Evolutionary conservation across 2,113 vertebrate genomes (phyloP).

Genomic region (Microcebus lehilahytsara): DNA sequence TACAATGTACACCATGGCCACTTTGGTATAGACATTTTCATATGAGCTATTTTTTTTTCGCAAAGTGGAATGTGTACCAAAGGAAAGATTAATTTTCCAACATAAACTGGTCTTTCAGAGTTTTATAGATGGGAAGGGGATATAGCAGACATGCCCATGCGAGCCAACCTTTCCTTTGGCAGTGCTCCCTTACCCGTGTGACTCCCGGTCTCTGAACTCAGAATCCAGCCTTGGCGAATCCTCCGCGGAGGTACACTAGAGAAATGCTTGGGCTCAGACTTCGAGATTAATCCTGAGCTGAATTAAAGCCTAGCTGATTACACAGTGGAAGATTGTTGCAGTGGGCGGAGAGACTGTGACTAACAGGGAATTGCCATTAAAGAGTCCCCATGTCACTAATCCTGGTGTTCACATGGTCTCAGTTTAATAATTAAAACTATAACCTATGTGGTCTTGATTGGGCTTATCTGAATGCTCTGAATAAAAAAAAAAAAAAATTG

Average conservation of each 20-base stretch:
- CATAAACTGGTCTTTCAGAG: slow-evolving; percentile 43
- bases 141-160: neutral
- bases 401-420: neutral
- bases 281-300: neutral
- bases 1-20: neutral
- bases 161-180: neutral
- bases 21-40: slow-evolving; percentile 49
- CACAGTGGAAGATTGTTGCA: neutral
- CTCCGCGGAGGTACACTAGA: neutral
- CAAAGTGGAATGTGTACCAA: slow-evolving; percentile 31
- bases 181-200: neutral
- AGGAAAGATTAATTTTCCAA: slow-evolving; percentile 55
- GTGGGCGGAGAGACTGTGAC: neutral
- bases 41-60: neutral
- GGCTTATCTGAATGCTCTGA: neutral
- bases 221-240: neutral
- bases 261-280: neutral
- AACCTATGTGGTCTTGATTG: neutral
- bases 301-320: slow-evolving; percentile 34
- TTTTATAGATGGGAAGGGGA: neutral
- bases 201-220: neutral
- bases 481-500: neutral
- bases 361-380: neutral
- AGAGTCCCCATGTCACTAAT: neutral
- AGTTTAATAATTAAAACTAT: neutral